Conservation (phyloP, 2,888 invertebrate genomes). For the Pherbina coryleti region DNA sequence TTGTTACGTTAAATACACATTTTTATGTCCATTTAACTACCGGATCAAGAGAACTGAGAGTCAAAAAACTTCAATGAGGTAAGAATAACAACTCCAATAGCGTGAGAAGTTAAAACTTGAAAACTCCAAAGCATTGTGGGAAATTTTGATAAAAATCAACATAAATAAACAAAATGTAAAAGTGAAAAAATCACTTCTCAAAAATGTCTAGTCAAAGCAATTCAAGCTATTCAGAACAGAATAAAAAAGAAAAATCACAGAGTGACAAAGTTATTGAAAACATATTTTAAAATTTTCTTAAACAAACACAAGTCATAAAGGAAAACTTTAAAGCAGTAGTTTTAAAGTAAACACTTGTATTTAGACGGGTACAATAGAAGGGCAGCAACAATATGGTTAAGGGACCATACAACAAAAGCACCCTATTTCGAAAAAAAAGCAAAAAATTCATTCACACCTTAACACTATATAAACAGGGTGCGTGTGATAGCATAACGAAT, state of each 20-base stretch:
- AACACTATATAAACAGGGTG: conserved; percentile 39
- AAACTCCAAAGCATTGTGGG: too few species aligned
- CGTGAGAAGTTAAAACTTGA: too few species aligned
- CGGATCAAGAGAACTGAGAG: too few species aligned
- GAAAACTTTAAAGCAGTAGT: conserved; percentile 8
- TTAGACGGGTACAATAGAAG: not conserved
- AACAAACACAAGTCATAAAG: not conserved
- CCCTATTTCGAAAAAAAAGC: not conserved
- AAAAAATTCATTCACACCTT: conserved; percentile 12
- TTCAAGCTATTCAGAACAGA: not conserved
- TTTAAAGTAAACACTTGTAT: conserved; percentile 31
- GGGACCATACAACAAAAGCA: not conserved
- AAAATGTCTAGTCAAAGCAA: too few species aligned
- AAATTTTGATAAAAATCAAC: not conserved
- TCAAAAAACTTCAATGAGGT: too few species aligned
- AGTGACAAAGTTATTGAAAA: not conserved
- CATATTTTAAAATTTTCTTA: conserved; percentile 20
- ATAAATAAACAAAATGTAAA: conserved; percentile 16
- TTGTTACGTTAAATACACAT: too few species aligned
- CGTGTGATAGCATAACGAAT: not conserved
- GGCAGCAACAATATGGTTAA: conserved; percentile 35
- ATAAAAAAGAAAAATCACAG: conserved; percentile 1
- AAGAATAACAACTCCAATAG: too few species aligned
- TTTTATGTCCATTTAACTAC: too few species aligned
- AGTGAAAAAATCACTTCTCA: not conserved